These are phyloP conservation scores for Magallana ariakensis DNA, from an alignment of 1,140 invertebrate species.

Conservation along the genomic window DNA sequence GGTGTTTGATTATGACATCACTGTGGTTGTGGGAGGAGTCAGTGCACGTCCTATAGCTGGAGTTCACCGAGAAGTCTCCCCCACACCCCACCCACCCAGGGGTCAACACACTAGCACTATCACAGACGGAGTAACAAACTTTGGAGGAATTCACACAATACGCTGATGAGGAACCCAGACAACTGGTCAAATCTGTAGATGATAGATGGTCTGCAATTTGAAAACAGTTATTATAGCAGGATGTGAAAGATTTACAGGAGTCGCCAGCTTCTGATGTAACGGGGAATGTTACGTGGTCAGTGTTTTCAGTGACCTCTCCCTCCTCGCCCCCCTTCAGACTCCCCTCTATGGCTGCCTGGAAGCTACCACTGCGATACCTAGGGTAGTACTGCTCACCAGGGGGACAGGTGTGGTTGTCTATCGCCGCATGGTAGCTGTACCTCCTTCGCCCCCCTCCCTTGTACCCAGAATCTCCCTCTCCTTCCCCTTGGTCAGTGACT, in stretches of 20 bases:
- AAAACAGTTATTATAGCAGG: not conserved
- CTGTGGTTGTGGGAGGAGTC: conserved; percentile 24
- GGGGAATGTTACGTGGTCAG: not conserved
- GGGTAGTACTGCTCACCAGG: conserved; percentile 36
- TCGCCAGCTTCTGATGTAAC: not conserved
- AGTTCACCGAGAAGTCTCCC: conserved; percentile 22
- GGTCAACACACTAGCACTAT: not conserved
- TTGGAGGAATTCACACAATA: not conserved
- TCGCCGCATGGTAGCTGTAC: conserved; percentile 39
- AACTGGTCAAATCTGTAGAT: not conserved
- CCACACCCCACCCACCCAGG: not conserved
- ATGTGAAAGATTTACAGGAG: not conserved
- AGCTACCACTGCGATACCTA: conserved; percentile 51
- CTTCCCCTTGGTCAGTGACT: not conserved
- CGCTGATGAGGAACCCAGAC: not conserved
- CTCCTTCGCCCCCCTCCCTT: not conserved
- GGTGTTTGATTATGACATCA: conserved; percentile 12
- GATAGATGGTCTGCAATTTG: not conserved
- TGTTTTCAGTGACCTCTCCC: not conserved
- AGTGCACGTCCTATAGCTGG: conserved; percentile 6
- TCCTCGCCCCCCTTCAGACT: conserved; percentile 22
- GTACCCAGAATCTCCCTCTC: not conserved
- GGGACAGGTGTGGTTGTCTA: conserved; percentile 41
- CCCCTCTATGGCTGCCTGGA: conserved; percentile 57
- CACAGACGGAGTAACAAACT: conserved; percentile 7